Evolutionary conservation across 2,888 invertebrate species (phyloP), one percentile per base, ranked within the genome.

Genomic region (Phortica magna): DNA sequence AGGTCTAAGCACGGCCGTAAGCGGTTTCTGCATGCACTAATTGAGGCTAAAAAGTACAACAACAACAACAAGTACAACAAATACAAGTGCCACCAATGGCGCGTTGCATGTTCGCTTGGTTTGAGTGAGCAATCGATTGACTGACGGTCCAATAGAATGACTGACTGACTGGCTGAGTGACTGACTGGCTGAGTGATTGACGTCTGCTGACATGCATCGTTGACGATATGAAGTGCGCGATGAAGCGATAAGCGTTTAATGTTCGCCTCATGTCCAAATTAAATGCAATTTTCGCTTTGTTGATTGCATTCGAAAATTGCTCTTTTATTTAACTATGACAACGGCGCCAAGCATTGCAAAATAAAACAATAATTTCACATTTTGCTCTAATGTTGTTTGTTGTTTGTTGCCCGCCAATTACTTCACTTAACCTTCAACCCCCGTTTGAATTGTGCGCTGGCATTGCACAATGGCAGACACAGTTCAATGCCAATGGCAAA

Each of bases 401-500:
- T 61, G 2, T 10, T 19, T 19, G 17, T 61, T 61, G 17, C 22
- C 19, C 22, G 6, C 6, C 22, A 17, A 22, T 22, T 10, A 22
- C 19, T 61, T 55, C 2, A 17, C 12, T 55, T 55, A 6, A 17
- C 61, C 61, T 61, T 61, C 61, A 61, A 61, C 17, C 19, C 19
- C 19, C 19, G 7, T 61, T 4, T 22, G 19, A 61, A 22, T 17
- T 22, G 22, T 61, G 2, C 31, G 5, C 5, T 31, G 61, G 22
- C 61, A 61, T 19, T 61, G 61, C 61, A 19, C 48, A 14, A 14
- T 61, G 61, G 22, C 61, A 22, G 14, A 61, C 61, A n/a, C 19
- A 3, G 61, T 61, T 61, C 61, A 61, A 61, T 61, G 61, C 61
- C 61, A 61, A 61, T 22, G 31, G 61, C 61, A 22, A 61, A 61